A percentile compares a stretch with the other conserved stretches of the same genome.
Evolutionary conservation across 1,140 invertebrate species (phyloP).

Genomic region (Bombus soroeensis): DNA sequence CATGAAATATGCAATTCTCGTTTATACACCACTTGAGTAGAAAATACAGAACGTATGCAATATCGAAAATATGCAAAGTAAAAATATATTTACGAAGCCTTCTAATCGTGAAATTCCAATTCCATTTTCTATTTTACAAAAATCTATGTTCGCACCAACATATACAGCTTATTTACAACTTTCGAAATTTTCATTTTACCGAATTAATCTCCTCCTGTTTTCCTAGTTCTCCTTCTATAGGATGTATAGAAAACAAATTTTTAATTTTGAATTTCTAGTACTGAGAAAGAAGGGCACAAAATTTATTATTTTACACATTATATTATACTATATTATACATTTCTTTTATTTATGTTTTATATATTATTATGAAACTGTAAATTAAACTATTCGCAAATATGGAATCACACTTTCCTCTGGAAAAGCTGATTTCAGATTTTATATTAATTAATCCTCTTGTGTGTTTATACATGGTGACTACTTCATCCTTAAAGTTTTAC

Average conservation of each 20-base stretch:
- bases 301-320: not conserved
- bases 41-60: not conserved
- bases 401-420: not conserved
- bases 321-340: not conserved
- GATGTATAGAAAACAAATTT: too few species aligned
- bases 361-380: too few species aligned
- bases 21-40: not conserved
- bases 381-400: too few species aligned
- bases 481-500: not conserved
- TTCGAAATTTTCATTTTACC: not conserved
- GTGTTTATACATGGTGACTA: not conserved
- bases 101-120: not conserved
- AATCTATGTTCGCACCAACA: too few species aligned
- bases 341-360: not conserved
- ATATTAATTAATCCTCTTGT: not conserved
- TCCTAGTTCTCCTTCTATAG: too few species aligned
- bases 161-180: not conserved
- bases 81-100: not conserved
- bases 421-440: not conserved
- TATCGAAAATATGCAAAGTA: constrained; percentile 13
- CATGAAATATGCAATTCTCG: constrained; percentile 2
- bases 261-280: too few species aligned
- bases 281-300: too few species aligned
- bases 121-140: not conserved
- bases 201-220: not conserved